Conservation (phyloP, 2,113 vertebrate genomes). For the Lonchura striata region DNA sequence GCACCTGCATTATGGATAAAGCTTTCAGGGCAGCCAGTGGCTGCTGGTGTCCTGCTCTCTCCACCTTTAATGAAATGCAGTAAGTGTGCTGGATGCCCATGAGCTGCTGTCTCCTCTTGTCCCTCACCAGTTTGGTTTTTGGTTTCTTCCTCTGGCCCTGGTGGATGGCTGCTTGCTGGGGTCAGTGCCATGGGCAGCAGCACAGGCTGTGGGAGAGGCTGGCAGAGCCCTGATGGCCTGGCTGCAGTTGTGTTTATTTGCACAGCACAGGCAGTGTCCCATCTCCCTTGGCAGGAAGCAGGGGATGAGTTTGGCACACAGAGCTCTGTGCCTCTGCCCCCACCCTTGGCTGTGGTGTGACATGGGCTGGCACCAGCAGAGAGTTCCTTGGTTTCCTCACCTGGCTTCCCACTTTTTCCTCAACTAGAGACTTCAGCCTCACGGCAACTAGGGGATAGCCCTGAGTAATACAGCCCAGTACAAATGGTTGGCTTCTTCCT, state of each 20-base stretch:
- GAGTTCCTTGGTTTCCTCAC: not conserved
- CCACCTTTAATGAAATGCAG: not conserved
- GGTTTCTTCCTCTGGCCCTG: not conserved
- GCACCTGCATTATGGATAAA: not conserved
- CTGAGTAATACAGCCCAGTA: accelerated
- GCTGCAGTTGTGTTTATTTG: not conserved
- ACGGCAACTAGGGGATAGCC: not conserved
- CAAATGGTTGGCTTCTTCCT: not conserved
- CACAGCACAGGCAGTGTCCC: not conserved
- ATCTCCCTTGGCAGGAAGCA: not conserved
- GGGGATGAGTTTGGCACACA: not conserved
- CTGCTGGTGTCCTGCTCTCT: not conserved
- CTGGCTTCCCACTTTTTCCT: not conserved
- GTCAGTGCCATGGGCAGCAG: accelerated
- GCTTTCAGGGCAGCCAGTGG: not conserved
- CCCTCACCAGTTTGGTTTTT: not conserved
- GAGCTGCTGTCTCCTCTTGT: not conserved
- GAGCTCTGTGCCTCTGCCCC: not conserved
- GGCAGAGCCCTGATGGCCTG: not conserved
- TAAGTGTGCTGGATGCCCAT: not conserved
- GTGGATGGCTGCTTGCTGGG: not conserved
- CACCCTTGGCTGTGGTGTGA: not conserved
- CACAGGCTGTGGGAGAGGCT: not conserved
- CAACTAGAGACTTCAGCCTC: not conserved
- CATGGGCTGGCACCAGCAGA: not conserved